phyloP scores from a whole-genome alignment of 2,888 invertebrate genomes.

The Eupithecia vulgata region DNA sequence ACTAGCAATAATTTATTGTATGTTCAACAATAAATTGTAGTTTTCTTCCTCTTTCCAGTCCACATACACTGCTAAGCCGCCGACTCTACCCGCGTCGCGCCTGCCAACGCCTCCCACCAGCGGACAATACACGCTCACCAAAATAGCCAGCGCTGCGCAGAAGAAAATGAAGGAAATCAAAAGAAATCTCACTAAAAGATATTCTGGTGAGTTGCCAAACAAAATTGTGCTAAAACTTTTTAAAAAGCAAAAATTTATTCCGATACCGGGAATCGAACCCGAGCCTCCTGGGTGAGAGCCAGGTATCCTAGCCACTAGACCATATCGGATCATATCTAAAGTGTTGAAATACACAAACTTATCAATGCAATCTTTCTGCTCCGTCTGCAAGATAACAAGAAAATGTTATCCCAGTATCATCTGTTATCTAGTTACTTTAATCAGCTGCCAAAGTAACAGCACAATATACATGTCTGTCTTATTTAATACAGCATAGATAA shows the following conservation, averaged over 20 bases:
- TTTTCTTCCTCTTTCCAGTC: constrained; percentile 45
- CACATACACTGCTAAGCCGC: constrained; percentile 56
- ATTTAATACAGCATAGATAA: too few relatives aligned
- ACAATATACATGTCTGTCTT: too few relatives aligned
- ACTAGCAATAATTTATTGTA: background rate
- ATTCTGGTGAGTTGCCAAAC: constrained; percentile 63
- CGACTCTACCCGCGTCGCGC: constrained; percentile 66
- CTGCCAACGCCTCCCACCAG: constrained; percentile 86
- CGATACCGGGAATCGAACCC: constrained; percentile 86
- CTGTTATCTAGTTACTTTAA: background rate
- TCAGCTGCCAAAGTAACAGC: background rate
- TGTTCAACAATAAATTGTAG: background rate
- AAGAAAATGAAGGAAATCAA: constrained; percentile 87
- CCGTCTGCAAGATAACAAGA: constrained; percentile 84
- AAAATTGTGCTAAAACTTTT: constrained; percentile 27
- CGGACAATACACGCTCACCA: constrained; percentile 86
- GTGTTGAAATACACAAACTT: background rate
- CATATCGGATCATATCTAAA: constrained; percentile 64
- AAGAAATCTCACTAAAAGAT: constrained; percentile 86
- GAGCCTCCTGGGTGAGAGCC: constrained; percentile 87
- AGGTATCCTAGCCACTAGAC: constrained; percentile 88
- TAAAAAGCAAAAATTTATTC: constrained; percentile 63
- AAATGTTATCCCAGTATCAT: background rate
- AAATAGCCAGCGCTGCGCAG: constrained; percentile 85
- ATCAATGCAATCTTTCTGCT: background rate